These are phyloP conservation scores for Drosophila lacteicornis DNA, from an alignment of 1,140 invertebrate genomes.

Conservation along the genomic window DNA sequence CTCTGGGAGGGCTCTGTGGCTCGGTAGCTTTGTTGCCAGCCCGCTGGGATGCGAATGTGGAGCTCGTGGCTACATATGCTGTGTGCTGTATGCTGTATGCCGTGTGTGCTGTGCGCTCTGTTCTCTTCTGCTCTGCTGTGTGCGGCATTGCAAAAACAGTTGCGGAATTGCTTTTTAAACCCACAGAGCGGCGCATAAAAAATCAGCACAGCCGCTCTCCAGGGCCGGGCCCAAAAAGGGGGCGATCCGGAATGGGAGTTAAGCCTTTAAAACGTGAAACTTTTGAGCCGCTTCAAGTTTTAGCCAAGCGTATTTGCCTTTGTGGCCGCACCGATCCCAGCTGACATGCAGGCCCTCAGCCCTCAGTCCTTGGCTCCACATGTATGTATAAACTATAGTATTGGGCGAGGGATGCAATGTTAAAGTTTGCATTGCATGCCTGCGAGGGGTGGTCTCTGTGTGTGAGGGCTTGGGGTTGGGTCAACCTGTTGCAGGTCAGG, in stretches of 20 bases:
- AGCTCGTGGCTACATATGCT: conserved; percentile 30
- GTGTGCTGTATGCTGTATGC: conserved; percentile 1
- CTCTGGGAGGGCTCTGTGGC: conserved; percentile 14
- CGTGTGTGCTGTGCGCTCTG: not conserved
- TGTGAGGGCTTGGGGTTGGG: not conserved
- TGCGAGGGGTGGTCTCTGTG: conserved; percentile 17
- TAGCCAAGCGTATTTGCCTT: conserved; percentile 72
- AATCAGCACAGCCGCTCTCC: conserved; percentile 64
- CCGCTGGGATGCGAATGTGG: conserved; percentile 63
- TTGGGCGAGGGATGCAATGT: conserved; percentile 40
- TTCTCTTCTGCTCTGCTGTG: conserved; percentile 27
- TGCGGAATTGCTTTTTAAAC: conserved; percentile 83
- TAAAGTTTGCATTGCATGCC: conserved; percentile 64
- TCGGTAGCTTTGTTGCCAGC: conserved; percentile 64
- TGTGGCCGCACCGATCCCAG: conserved; percentile 53
- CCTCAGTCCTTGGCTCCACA: not conserved
- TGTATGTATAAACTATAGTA: conserved; percentile 24
- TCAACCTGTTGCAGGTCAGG: conserved; percentile 66
- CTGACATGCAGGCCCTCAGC: conserved; percentile 27
- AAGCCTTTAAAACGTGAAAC: conserved; percentile 81
- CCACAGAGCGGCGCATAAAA: conserved; percentile 76
- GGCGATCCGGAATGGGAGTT: conserved; percentile 41
- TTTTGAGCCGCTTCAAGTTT: conserved; percentile 78
- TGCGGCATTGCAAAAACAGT: conserved; percentile 73
- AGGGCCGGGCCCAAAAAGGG: conserved; percentile 47